Conservation (phyloP, 92 coral and sea anemone species). For the Pocillopora meandrina region DNA sequence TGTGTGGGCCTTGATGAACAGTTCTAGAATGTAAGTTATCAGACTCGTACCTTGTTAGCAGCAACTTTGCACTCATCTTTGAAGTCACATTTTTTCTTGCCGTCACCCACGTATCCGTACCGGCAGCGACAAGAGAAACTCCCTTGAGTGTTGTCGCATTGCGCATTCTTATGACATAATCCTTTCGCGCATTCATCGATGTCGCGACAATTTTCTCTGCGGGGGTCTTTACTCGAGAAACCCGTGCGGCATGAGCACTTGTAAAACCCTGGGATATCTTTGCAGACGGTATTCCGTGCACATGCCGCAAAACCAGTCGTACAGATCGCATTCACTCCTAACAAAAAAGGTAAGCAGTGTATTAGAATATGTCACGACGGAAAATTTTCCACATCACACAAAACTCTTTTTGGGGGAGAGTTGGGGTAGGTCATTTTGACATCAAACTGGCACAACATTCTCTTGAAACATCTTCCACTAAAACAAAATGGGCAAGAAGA, state of each 20-base stretch:
- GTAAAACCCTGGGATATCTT: conserved; percentile 1
- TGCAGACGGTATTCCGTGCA: background rate
- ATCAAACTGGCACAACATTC: background rate
- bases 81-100: conserved; percentile 28
- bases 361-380: background rate
- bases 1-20: background rate
- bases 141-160: conserved; percentile 28
- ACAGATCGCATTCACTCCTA: conserved; percentile 45
- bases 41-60: background rate
- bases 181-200: conserved; percentile 19
- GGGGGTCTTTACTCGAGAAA: background rate
- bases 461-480: background rate
- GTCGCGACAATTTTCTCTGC: background rate
- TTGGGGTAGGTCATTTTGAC: background rate
- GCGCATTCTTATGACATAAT: conserved; percentile 19
- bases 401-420: background rate
- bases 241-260: conserved; percentile 4
- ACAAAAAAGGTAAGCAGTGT: background rate
- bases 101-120: conserved; percentile 40
- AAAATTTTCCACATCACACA: background rate
- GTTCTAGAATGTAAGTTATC: no score
- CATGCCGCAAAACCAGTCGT: conserved; percentile 21
- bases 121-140: conserved; percentile 37
- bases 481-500: no score
- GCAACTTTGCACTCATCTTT: conserved; percentile 29